Percentiles rank a stretch among this genome's conserved stretches.
Conservation (phyloP, 2,888 invertebrate species). For the Acronicta leporina region DNA sequence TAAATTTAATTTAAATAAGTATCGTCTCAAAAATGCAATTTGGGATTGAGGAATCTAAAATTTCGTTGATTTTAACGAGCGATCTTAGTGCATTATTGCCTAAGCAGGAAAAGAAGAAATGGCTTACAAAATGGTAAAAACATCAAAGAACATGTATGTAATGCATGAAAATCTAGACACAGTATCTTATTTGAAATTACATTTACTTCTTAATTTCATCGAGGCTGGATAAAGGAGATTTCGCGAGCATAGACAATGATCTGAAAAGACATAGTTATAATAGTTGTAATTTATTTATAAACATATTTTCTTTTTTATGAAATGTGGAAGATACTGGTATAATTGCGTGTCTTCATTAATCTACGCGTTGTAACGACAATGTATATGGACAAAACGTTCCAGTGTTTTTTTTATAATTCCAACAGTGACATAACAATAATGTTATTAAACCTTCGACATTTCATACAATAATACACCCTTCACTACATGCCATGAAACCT, state of each 20-base stretch:
- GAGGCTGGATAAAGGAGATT: conserved; percentile 80
- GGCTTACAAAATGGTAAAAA: conserved; percentile 49
- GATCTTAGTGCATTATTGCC: conserved; percentile 46
- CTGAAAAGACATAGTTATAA: conserved; percentile 76
- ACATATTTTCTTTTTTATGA: not conserved
- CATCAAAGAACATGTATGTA: conserved; percentile 49
- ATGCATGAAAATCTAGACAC: conserved; percentile 32
- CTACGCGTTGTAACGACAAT: conserved; percentile 1
- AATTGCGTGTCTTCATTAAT: not conserved
- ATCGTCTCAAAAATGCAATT: conserved; percentile 33
- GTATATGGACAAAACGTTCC: not conserved
- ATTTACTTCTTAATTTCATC: conserved; percentile 79
- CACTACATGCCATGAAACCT: conserved; percentile 37
- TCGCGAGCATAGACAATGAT: conserved; percentile 83
- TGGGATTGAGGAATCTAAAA: conserved; percentile 12
- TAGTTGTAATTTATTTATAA: not conserved
- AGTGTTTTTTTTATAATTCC: too few species aligned
- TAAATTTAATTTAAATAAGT: conserved; percentile 10
- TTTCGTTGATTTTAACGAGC: conserved; percentile 27
- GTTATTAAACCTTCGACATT: conserved; percentile 31
- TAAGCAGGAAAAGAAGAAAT: conserved; percentile 48
- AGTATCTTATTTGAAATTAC: conserved; percentile 26
- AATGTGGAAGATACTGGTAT: conserved; percentile 45
- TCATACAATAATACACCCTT: conserved; percentile 31
- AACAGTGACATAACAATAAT: not conserved